Conservation (phyloP, 2,113 vertebrate species). For the pig (Sus scrofa) region T2T-Sscrofa CM000818.6:112968501-112969000, state of each 20-base stretch:
- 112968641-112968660: background rate
- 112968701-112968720: background rate
- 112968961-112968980: constrained; percentile 60
- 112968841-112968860: background rate
- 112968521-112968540: background rate
- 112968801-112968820: background rate
- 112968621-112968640: background rate
- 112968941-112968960: constrained; percentile 22
- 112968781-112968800: background rate
- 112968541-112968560: constrained; percentile 53
- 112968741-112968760: background rate
- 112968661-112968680: background rate
- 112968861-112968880: constrained; percentile 58
- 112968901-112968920: constrained; percentile 21
- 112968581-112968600: background rate
- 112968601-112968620: background rate
- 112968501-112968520: constrained; percentile 3
- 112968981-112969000: constrained; percentile 58
- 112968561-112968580: background rate
- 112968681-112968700: background rate
- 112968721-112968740: constrained; percentile 1
- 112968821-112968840: constrained; percentile 28
- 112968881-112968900: constrained; percentile 57
- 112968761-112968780: background rate
- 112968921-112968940: constrained; percentile 48